Percentiles rank a stretch among this genome's conserved stretches.
phyloP scores from a whole-genome alignment of 1,140 invertebrate species.

The Pemphigus obesinymphae region DNA sequence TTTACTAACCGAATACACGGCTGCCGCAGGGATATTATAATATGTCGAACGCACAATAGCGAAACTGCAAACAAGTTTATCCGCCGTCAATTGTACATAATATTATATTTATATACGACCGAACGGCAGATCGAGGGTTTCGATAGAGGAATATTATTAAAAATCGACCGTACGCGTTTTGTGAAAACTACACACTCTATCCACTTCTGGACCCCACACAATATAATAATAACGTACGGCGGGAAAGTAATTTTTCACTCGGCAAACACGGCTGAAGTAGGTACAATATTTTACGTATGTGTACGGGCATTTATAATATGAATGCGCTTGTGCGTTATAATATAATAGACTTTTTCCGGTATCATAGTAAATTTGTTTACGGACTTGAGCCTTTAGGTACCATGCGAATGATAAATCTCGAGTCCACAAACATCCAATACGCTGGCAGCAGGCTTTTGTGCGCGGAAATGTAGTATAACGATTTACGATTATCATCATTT shows the following conservation, averaged over 20 bases:
- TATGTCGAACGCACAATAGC: constrained; percentile 15
- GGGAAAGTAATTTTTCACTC: constrained; percentile 11
- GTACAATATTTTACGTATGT: not conserved
- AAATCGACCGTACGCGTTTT: too few relatives aligned
- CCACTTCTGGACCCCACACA: too few relatives aligned
- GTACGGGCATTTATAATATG: not conserved
- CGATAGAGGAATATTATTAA: too few relatives aligned
- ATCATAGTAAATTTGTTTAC: not conserved
- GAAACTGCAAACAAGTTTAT: constrained; percentile 28
- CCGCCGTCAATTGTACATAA: not conserved
- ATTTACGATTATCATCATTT: not conserved
- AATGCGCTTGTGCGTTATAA: not conserved
- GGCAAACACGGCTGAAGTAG: not conserved
- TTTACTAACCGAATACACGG: not conserved
- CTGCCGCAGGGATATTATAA: not conserved
- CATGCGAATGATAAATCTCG: not conserved
- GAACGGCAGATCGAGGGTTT: too few relatives aligned
- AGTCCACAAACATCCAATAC: not conserved
- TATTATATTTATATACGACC: not conserved
- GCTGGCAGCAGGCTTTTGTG: too few relatives aligned
- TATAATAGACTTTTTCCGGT: constrained; percentile 9
- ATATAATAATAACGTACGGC: too few relatives aligned
- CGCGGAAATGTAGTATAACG: too few relatives aligned
- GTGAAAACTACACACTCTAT: too few relatives aligned
- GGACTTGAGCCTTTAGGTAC: not conserved